These are phyloP conservation scores for Tragelaphus oryx DNA, from an alignment of 2,797 vertebrate genomes.

Conservation along the genomic window DNA sequence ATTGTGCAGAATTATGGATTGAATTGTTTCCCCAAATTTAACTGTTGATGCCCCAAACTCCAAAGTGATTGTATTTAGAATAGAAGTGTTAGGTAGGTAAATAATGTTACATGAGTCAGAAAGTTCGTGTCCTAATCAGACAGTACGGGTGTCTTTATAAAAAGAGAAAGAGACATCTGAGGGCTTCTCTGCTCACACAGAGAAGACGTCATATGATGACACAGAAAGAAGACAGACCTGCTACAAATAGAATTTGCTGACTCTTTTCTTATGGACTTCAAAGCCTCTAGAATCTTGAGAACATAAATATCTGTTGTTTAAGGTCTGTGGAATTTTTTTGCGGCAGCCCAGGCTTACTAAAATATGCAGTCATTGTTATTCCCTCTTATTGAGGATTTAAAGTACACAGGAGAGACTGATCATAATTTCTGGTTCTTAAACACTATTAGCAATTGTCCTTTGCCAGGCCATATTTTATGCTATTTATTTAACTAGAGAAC, in stretches of 20 bases:
- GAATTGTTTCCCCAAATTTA: not conserved
- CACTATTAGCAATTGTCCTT: not conserved
- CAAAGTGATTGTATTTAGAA: not conserved
- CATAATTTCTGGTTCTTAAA: not conserved
- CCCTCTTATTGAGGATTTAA: not conserved
- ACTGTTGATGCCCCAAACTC: not conserved
- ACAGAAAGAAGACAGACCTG: not conserved
- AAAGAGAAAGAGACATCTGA: not conserved
- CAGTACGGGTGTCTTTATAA: not conserved
- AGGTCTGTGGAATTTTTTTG: not conserved
- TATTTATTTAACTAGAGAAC: not conserved
- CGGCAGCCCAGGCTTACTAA: not conserved
- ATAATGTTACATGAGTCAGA: not conserved
- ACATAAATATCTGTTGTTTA: not conserved
- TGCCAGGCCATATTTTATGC: not conserved
- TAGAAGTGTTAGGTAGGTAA: not conserved
- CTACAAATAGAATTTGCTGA: not conserved
- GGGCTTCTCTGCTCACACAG: not conserved
- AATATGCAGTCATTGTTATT: not conserved
- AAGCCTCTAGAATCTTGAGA: not conserved
- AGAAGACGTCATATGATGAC: not conserved
- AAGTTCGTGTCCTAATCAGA: fast-evolving
- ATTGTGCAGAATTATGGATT: not conserved
- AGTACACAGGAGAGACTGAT: not conserved
- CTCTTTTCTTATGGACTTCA: not conserved